These are phyloP conservation scores for Clarias macrocephalus DNA, from an alignment of 2,113 vertebrate species.

Conservation along the genomic window DNA sequence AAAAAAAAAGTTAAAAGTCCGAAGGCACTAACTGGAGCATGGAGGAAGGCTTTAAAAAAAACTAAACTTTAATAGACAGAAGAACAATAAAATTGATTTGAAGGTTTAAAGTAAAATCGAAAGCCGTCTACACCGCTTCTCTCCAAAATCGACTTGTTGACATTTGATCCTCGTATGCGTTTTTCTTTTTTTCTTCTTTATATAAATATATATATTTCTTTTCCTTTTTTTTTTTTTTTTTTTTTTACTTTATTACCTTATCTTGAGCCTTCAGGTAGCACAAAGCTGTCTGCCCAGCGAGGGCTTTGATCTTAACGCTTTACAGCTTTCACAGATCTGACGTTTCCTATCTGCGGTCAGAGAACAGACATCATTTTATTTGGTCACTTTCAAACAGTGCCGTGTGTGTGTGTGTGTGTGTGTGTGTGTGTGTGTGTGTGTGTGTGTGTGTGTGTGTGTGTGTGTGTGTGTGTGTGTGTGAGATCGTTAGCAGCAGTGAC, in stretches of 20 bases:
- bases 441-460: not conserved
- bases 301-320: conserved; percentile 7
- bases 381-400: not conserved
- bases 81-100: conserved; percentile 11
- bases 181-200: not conserved
- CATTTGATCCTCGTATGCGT: conserved; percentile 1
- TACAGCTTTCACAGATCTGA: not conserved
- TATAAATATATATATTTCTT: too few relatives aligned
- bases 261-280: not conserved
- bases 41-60: not conserved
- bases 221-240: too few relatives aligned
- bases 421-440: too few relatives aligned
- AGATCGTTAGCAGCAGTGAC: not conserved
- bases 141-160: not conserved
- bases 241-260: not conserved
- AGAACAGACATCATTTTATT: not conserved
- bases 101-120: conserved; percentile 9
- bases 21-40: not conserved
- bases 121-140: not conserved
- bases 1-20: not conserved
- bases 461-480: too few relatives aligned
- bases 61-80: not conserved
- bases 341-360: not conserved
- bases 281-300: not conserved
- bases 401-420: not conserved